These are phyloP conservation scores for Melipona beecheii DNA, from an alignment of 2,888 invertebrate genomes.

Conservation along the genomic window DNA sequence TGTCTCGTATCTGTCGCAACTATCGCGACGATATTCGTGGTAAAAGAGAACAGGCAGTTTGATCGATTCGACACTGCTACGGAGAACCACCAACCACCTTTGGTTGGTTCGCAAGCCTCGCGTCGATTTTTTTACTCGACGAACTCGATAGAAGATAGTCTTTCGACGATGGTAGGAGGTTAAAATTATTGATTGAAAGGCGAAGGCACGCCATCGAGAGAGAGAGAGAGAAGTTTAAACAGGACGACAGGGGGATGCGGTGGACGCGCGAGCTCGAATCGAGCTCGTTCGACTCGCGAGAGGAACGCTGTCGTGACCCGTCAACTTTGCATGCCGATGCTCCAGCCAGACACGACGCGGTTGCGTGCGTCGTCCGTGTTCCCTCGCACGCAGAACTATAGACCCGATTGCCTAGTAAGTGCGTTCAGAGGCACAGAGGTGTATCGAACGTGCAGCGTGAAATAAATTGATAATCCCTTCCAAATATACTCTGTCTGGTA, in stretches of 20 bases:
- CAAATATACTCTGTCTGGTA: no score
- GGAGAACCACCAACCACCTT: background rate
- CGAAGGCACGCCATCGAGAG: conserved; percentile 17
- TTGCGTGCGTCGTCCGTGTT: conserved; percentile 54
- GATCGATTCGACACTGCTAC: background rate
- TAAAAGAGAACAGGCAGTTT: background rate
- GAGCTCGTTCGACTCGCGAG: conserved; percentile 61
- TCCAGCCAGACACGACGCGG: conserved; percentile 57
- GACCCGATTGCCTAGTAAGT: background rate
- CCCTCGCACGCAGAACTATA: conserved; percentile 54
- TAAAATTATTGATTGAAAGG: conserved; percentile 2
- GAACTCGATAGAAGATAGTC: background rate
- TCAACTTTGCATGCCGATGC: conserved; percentile 75
- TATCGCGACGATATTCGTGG: background rate
- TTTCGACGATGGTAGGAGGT: background rate
- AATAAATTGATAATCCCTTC: no score
- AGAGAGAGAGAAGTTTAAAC: background rate
- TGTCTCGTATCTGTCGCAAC: background rate
- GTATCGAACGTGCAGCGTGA: background rate
- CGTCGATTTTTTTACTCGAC: background rate
- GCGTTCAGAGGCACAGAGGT: background rate
- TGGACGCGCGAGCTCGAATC: conserved; percentile 65
- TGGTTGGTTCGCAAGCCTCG: background rate
- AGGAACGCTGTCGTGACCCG: conserved; percentile 73
- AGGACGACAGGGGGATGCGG: conserved; percentile 28